Conservation (phyloP, 1,140 invertebrate genomes). For the Paraescarpia echinospica region DNA sequence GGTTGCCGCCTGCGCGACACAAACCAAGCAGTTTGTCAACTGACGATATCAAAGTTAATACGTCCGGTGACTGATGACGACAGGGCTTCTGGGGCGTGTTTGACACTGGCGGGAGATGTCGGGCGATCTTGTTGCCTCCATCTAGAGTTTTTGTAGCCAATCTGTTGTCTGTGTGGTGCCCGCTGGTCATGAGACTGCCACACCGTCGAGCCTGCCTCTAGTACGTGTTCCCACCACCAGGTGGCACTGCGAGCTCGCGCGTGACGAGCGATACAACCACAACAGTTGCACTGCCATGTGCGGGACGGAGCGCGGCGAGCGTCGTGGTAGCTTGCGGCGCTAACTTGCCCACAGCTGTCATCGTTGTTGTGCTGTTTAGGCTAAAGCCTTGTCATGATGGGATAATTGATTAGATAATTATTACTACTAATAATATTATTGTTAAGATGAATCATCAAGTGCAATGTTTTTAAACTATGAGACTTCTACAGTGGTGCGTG, state of each 20-base stretch:
- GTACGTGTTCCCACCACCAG: not conserved
- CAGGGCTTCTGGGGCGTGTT: not conserved
- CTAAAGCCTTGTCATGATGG: constrained; percentile 4
- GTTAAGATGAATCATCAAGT: constrained; percentile 4
- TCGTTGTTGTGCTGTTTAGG: not conserved
- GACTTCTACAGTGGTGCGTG: not conserved
- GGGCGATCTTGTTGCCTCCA: not conserved
- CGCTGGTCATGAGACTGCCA: not conserved
- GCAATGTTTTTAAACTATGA: constrained; percentile 1
- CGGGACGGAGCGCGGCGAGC: not conserved
- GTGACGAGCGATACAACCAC: not conserved
- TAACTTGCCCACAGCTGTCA: not conserved
- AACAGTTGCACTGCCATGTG: not conserved
- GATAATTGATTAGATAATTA: constrained; percentile 7
- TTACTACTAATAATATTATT: constrained; percentile 7
- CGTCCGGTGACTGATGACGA: not conserved
- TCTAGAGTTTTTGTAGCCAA: constrained; percentile 5
- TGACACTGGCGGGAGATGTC: not conserved
- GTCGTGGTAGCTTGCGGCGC: not conserved
- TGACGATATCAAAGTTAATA: constrained; percentile 6
- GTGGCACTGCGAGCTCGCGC: not conserved
- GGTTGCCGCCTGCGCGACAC: not conserved
- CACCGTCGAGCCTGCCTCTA: not conserved
- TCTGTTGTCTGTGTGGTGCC: not conserved
- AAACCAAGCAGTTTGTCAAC: not conserved